Percentiles rank a stretch among this genome's conserved stretches.
These are phyloP conservation scores for Tetramorium alpestre DNA, from an alignment of 1,140 invertebrate genomes.

Conservation along the genomic window DNA sequence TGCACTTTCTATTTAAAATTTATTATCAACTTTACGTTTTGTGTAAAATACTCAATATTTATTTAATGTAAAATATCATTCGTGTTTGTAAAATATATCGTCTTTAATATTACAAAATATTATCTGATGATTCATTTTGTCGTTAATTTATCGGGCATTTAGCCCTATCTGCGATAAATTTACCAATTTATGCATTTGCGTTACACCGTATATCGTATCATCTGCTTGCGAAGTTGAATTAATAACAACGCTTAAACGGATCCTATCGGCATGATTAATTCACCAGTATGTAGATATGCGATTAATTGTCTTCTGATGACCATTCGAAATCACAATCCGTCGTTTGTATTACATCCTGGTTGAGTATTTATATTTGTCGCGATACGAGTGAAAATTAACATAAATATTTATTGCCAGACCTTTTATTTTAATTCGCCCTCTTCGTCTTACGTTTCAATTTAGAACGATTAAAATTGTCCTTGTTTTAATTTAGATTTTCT, in stretches of 20 bases:
- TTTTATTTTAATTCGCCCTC: not conserved
- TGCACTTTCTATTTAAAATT: not conserved
- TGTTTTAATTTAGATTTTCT: not conserved
- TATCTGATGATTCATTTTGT: not conserved
- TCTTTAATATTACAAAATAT: not conserved
- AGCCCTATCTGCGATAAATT: not conserved
- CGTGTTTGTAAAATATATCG: not conserved
- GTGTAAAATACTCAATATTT: not conserved
- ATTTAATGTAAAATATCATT: not conserved
- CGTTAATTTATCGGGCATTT: not conserved
- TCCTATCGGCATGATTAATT: slow-evolving; percentile 41
- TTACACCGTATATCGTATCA: not conserved
- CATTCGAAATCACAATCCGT: not conserved
- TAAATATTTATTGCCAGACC: not conserved
- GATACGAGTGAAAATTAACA: not conserved
- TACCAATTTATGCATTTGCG: slow-evolving; percentile 5
- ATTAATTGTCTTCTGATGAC: slow-evolving; percentile 22
- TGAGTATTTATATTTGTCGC: not conserved
- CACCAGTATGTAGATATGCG: slow-evolving; percentile 3
- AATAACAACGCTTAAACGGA: slow-evolving; percentile 13
- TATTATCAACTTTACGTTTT: not conserved
- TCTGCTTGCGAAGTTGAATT: slow-evolving; percentile 4
- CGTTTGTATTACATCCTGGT: not conserved
- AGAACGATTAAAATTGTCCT: not conserved
- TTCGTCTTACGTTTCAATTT: not conserved